Percentiles rank a stretch among this genome's conserved stretches.
Evolutionary conservation across 2,797 vertebrate species (phyloP).

Genomic region (Buphagus erythrorhynchus): DNA sequence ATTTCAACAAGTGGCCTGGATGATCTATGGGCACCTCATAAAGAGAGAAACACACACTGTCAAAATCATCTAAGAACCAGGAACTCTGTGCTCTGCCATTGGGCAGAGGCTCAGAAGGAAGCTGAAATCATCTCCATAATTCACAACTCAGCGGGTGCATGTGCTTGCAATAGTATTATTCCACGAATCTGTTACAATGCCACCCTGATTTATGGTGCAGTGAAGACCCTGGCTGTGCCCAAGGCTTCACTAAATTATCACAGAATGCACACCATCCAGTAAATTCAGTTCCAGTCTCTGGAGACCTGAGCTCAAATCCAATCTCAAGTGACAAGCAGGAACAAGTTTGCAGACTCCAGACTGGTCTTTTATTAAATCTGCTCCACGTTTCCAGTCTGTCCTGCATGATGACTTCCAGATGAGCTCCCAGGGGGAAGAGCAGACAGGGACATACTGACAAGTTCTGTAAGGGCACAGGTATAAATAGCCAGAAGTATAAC

Average conservation of each 20-base stretch:
- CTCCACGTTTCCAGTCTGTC: neutral
- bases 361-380: neutral
- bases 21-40: neutral
- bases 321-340: neutral
- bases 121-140: neutral
- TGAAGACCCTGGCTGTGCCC: neutral
- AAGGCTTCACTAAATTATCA: neutral
- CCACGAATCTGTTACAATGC: neutral
- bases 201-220: neutral
- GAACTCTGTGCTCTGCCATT: neutral
- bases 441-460: conserved; percentile 22
- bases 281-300: neutral
- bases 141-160: neutral
- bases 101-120: neutral
- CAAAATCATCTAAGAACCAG: neutral
- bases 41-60: neutral
- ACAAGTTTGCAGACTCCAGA: neutral
- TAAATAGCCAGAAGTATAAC: conserved; percentile 10
- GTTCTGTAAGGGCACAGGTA: neutral
- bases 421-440: conserved; percentile 1
- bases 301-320: conserved; percentile 3
- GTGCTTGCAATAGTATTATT: neutral
- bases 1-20: neutral
- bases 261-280: neutral
- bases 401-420: neutral